These are phyloP conservation scores for Cossypha dichroa DNA, from an alignment of 2,797 vertebrate genomes.

Conservation along the genomic window DNA sequence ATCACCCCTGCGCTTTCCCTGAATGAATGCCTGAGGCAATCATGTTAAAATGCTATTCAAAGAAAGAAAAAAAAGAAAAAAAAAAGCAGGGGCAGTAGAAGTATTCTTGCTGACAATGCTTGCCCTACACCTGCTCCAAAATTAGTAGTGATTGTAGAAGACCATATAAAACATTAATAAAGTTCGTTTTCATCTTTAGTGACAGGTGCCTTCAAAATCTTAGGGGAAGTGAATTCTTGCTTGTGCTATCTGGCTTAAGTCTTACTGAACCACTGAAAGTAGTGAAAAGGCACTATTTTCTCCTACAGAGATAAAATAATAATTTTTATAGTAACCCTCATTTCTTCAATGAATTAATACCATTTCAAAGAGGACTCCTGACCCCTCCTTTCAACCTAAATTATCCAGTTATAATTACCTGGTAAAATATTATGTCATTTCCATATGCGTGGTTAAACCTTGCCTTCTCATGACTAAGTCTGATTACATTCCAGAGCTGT, in stretches of 20 bases:
- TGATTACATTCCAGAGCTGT: neutral
- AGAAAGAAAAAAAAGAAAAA: neutral
- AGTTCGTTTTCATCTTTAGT: neutral
- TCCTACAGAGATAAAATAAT: neutral
- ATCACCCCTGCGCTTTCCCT: neutral
- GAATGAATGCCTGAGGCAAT: slow-evolving; percentile 19
- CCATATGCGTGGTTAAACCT: neutral
- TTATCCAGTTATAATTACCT: slow-evolving; percentile 22
- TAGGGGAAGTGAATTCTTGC: neutral
- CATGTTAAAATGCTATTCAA: neutral
- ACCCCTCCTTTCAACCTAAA: slow-evolving; percentile 11
- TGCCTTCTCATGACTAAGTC: neutral
- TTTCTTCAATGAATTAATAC: slow-evolving; percentile 42
- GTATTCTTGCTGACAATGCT: neutral
- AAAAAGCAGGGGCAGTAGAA: neutral
- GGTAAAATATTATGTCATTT: slow-evolving; percentile 36
- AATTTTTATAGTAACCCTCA: neutral
- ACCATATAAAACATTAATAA: slow-evolving; percentile 6
- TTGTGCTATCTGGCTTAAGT: neutral
- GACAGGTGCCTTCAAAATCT: neutral
- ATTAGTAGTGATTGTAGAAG: slow-evolving; percentile 1
- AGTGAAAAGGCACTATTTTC: neutral
- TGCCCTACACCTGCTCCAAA: slow-evolving; percentile 13
- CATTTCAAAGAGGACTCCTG: slow-evolving; percentile 12
- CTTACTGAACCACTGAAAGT: neutral